Evolutionary conservation across 2,797 vertebrate species (phyloP), one percentile per base, ranked within the genome.

Genomic region (Myotis pilosus): DNA sequence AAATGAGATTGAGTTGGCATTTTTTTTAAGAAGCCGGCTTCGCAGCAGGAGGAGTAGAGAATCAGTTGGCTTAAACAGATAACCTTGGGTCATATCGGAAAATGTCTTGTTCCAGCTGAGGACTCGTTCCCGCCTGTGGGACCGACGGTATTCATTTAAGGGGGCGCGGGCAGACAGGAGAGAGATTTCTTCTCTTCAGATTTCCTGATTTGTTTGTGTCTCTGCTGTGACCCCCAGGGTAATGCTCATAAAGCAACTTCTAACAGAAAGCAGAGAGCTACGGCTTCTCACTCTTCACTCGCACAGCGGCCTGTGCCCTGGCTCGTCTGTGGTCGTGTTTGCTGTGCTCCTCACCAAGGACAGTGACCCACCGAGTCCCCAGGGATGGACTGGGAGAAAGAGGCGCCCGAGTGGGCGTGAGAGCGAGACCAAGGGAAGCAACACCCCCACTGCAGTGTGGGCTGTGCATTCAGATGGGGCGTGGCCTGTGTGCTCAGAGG

Each of bases 141-240:
- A 92, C 80, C 91, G 86, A 90, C 95, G 94, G 92, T 85, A 83
- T 94, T 97, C 93, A 80, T 95, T 95, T 89, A 89, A 86, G 95
- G 80, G 89, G 88, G 74, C 85, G 9, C 2, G 76, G 71, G 95
- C 87, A 87, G 95, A 66, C 11, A 57, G 92, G 49, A 82, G 92
- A 60, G 84, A 84, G 71, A 92, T 91, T 75, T n/a, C 92, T 94
- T 81, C 96, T 81, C 82, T 94, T 90, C 96, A 76, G 81, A 82
- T 96, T 96, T 96, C 96, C 96, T 93, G 94, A 94, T 97, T 96
- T 97, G 96, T 96, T 93, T 96, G 91, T 93, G 96, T 91, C 95
- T 98, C 94, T 92, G 87, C 97, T 96, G 83, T 94, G 97, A 96
- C 97, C 97, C 95, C 80, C 28, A 0, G 66, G 95, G 96, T 96